Percentiles rank a stretch among this genome's conserved stretches.
Conservation (phyloP, 30 jellyfish, hydroid and myxozoan species). For the Morbakka virulenta region DNA sequence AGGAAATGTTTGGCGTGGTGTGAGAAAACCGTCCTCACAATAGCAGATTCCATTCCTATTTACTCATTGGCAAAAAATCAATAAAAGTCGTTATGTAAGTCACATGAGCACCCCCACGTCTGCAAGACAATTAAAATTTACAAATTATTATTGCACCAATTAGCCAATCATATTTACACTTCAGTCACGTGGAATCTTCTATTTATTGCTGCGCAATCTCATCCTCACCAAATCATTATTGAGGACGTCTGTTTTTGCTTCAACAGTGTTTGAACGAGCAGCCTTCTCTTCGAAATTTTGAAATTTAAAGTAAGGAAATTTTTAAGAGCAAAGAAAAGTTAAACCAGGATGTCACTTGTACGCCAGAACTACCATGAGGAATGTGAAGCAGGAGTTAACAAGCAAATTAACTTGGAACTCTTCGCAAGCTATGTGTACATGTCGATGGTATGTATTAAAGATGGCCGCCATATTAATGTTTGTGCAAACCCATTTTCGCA, state of each 20-base stretch:
- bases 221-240: neutral
- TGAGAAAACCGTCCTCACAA: too few relatives aligned
- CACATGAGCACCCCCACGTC: too few relatives aligned
- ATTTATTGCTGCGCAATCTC: too few relatives aligned
- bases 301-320: neutral
- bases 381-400: slow-evolving; percentile 95
- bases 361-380: slow-evolving; percentile 92
- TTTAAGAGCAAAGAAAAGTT: neutral
- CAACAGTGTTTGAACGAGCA: slow-evolving; percentile 93
- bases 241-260: slow-evolving; percentile 68
- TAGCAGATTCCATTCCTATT: too few relatives aligned
- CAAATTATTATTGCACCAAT: too few relatives aligned
- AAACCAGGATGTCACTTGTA: slow-evolving; percentile 48
- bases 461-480: neutral
- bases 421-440: slow-evolving; percentile 89
- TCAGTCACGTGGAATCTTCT: too few relatives aligned
- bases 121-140: too few relatives aligned
- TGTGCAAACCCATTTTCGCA: neutral
- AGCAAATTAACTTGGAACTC: slow-evolving; percentile 90
- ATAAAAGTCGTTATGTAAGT: too few relatives aligned
- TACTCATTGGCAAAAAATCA: too few relatives aligned
- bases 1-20: too few relatives aligned
- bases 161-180: too few relatives aligned
- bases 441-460: slow-evolving; percentile 69
- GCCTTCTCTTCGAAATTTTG: slow-evolving; percentile 3